Evolutionary conservation across 2,113 vertebrate species (phyloP).

Genomic region (Plecturocebus donacophilus): DNA sequence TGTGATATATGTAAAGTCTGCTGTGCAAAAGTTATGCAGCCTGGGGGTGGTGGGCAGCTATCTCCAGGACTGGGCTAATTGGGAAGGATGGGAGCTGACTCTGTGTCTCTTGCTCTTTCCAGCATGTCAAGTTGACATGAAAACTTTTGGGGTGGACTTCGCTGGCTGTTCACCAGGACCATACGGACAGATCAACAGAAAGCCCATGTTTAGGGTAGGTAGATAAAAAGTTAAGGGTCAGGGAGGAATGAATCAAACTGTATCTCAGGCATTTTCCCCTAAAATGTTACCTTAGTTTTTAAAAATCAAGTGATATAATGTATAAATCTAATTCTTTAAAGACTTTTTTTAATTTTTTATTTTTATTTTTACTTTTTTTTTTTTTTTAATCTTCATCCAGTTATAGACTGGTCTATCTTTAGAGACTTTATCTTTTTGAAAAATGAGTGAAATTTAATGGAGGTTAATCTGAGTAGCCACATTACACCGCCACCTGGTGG

Average conservation of each 20-base stretch:
- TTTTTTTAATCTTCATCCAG: neutral
- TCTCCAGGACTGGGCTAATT: neutral
- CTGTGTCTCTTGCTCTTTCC: neutral
- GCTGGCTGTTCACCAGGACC: neutral
- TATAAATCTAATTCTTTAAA: neutral
- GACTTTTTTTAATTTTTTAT: too few relatives aligned
- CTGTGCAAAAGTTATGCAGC: neutral
- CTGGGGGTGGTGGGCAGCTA: neutral
- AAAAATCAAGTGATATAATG: neutral
- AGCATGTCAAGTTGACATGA: neutral
- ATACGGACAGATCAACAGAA: neutral
- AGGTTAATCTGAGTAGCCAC: neutral
- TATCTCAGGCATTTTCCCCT: neutral
- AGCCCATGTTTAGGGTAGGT: neutral
- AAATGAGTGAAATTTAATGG: neutral
- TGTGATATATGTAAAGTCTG: accelerated
- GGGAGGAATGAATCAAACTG: neutral
- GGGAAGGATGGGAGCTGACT: neutral
- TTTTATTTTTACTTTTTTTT: too few relatives aligned
- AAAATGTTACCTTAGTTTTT: neutral
- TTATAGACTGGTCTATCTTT: too few relatives aligned
- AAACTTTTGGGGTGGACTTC: neutral
- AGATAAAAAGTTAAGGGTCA: neutral
- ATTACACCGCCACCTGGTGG: conserved; percentile 58
- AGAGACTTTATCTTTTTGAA: neutral